phyloP scores from a whole-genome alignment of 2,888 invertebrate species.

The Elysia crispata region DNA sequence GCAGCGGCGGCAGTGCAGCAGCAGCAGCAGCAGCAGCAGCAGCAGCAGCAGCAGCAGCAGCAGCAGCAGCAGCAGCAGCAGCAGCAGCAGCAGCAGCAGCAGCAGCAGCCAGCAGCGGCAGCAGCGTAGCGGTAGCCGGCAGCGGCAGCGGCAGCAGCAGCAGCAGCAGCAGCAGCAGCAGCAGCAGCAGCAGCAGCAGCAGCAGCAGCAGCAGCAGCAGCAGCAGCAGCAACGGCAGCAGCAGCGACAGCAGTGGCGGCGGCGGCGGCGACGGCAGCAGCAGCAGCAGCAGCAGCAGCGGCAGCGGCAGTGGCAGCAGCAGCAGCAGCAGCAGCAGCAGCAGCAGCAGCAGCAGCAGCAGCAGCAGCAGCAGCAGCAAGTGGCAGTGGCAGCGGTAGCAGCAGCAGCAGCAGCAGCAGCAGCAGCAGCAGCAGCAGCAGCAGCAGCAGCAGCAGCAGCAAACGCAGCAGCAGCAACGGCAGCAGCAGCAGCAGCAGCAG shows the following conservation, averaged over 20 bases:
- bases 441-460: too few relatives aligned
- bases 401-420: neutral
- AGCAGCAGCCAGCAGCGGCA: too few relatives aligned
- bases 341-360: neutral
- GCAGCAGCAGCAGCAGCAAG: neutral
- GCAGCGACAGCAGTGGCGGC: too few relatives aligned
- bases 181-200: neutral
- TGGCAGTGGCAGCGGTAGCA: neutral
- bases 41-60: neutral
- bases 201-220: constrained; percentile 1
- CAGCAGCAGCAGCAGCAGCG: neutral
- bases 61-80: neutral
- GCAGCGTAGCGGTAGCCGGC: neutral
- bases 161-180: neutral
- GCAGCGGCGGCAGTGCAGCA: too few relatives aligned
- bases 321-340: neutral
- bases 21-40: neutral
- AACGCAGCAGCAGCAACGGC: too few relatives aligned
- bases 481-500: neutral
- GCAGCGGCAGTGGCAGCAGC: neutral
- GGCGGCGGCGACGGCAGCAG: too few relatives aligned
- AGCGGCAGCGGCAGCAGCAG: neutral
- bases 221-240: neutral
- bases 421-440: neutral
- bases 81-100: neutral